phyloP scores from a whole-genome alignment of 2,797 vertebrate species.

The Gambusia yucatana region DNA sequence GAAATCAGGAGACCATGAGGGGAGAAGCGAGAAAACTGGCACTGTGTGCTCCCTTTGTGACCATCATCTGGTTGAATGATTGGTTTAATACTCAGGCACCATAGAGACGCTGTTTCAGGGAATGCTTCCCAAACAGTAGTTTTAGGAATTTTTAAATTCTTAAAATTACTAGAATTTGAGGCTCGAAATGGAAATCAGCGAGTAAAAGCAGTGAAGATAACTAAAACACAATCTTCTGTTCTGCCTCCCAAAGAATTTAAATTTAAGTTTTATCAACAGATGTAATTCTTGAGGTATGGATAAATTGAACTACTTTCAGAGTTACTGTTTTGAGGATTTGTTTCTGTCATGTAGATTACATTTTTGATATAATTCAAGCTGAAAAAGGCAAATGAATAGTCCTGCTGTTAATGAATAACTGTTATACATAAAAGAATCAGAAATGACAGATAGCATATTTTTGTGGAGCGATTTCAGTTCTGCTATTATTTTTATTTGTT shows the following conservation, averaged over 20 bases:
- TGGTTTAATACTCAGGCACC: conserved; percentile 32
- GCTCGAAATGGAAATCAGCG: not conserved
- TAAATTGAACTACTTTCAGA: not conserved
- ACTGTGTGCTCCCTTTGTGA: conserved; percentile 22
- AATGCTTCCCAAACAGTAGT: not conserved
- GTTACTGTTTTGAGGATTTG: not conserved
- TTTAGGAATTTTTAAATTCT: not conserved
- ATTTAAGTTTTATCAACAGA: not conserved
- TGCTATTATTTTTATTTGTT: not conserved
- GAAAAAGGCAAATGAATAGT: not conserved
- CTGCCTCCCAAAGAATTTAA: not conserved
- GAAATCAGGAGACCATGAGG: not conserved
- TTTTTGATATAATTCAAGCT: not conserved
- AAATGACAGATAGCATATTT: not conserved
- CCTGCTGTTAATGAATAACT: not conserved
- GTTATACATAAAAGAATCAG: not conserved
- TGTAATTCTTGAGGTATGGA: not conserved
- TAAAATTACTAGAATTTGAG: not conserved
- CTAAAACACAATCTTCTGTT: not conserved
- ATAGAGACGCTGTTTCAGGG: not conserved
- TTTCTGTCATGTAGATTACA: not conserved
- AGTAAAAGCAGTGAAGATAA: not conserved
- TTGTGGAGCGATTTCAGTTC: not conserved
- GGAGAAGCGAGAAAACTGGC: not conserved
- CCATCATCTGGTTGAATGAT: conserved; percentile 25